A percentile compares a stretch with the other conserved stretches of the same genome.
Evolutionary conservation across 2,113 vertebrate species (phyloP).

Genomic region (Xenus cinereus): DNA sequence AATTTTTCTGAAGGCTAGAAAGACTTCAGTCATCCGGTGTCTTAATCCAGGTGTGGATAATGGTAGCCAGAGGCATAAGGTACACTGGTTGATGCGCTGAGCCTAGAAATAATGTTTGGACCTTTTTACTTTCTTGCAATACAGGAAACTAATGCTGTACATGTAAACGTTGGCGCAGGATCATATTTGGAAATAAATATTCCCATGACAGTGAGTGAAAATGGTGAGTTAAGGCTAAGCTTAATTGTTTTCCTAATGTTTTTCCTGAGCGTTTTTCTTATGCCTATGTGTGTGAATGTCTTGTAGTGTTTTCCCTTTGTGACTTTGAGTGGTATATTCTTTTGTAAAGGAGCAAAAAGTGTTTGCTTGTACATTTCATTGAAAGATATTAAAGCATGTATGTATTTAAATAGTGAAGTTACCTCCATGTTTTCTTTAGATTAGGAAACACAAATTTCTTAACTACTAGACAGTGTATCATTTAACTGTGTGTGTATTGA

Average conservation of each 20-base stretch:
- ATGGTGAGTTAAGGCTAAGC: slow-evolving; percentile 77
- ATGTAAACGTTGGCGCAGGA: slow-evolving; percentile 97
- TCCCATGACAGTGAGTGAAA: slow-evolving; percentile 93
- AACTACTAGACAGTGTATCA: neutral
- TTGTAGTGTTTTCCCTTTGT: neutral
- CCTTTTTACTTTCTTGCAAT: neutral
- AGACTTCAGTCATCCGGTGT: too few species aligned
- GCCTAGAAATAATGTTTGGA: neutral
- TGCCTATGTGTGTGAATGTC: neutral
- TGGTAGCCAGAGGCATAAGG: neutral
- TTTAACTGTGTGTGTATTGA: neutral
- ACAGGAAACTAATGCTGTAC: slow-evolving; percentile 98
- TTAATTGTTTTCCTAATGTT: neutral
- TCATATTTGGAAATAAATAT: slow-evolving; percentile 99
- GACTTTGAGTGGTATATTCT: neutral
- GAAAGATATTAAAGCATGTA: neutral
- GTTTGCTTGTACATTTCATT: neutral
- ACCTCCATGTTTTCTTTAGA: neutral
- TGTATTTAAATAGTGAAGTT: neutral
- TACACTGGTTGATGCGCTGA: neutral
- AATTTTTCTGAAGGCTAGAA: neutral
- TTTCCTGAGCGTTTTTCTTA: neutral
- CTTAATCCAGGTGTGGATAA: neutral
- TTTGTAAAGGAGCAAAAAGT: neutral
- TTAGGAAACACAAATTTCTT: neutral